phyloP scores from a whole-genome alignment of 2,888 invertebrate species.

The Macrosiphum euphorbiae region DNA sequence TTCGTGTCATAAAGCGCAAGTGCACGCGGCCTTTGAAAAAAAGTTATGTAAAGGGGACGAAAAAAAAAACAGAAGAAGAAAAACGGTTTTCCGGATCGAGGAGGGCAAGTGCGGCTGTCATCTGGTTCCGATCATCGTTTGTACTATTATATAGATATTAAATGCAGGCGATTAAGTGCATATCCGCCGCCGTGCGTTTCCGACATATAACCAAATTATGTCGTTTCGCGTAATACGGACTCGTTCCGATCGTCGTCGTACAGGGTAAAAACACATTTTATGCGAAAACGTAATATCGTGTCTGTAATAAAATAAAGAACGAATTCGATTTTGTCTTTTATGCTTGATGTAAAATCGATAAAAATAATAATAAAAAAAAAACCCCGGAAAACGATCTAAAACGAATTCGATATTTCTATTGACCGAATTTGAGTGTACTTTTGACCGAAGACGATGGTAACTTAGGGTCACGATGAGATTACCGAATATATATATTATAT shows the following conservation, averaged over 20 bases:
- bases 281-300: not conserved
- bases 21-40: too few relatives aligned
- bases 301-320: not conserved
- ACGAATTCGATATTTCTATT: not conserved
- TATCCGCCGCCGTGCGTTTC: not conserved
- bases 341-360: not conserved
- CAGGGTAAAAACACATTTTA: not conserved
- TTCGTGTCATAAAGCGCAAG: too few relatives aligned
- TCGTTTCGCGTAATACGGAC: not conserved
- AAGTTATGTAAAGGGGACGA: too few relatives aligned
- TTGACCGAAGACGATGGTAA: not conserved
- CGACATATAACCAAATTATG: not conserved
- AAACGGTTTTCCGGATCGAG: not conserved
- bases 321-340: not conserved
- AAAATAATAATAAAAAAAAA: not conserved
- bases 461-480: not conserved
- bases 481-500: not conserved
- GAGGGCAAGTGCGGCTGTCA: not conserved
- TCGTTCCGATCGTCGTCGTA: not conserved
- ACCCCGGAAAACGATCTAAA: not conserved
- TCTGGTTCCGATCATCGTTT: not conserved
- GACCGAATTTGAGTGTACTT: not conserved
- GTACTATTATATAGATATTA: not conserved
- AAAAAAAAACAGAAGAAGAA: not conserved
- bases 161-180: not conserved